Conservation (phyloP, 2,888 invertebrate genomes). For the Cryptocheilus praepositus region DNA sequence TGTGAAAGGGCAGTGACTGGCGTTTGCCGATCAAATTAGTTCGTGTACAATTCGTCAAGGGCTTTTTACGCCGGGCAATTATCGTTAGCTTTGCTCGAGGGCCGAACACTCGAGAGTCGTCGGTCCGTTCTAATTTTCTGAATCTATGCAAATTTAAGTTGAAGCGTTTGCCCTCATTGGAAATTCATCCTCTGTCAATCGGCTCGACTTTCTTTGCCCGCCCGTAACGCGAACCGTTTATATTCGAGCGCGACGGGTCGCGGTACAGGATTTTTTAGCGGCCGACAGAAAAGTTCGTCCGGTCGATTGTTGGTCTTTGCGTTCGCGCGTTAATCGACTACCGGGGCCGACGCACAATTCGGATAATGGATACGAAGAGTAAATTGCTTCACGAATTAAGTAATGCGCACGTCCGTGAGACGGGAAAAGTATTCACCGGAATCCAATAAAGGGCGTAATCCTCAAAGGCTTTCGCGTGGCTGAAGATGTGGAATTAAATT, state of each 20-base stretch:
- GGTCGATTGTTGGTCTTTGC: too few species aligned
- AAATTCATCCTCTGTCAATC: too few species aligned
- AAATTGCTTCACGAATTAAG: constrained; percentile 3
- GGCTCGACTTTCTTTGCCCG: too few species aligned
- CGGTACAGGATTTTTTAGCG: too few species aligned
- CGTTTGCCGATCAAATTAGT: constrained; percentile 17
- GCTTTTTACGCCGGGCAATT: constrained; percentile 10
- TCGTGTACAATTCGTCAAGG: constrained; percentile 12
- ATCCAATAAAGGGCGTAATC: constrained; percentile 6
- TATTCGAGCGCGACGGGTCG: too few species aligned
- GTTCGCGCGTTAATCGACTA: too few species aligned
- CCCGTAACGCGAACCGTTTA: too few species aligned
- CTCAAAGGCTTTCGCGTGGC: constrained; percentile 5
- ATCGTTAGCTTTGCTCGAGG: background rate
- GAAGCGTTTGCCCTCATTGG: too few species aligned
- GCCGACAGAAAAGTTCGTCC: too few species aligned
- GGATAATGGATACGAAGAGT: background rate
- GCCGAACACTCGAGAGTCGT: background rate
- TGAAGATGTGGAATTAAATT: constrained; percentile 8
- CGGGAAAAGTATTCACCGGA: background rate
- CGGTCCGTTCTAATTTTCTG: background rate
- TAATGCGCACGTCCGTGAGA: background rate
- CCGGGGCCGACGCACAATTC: background rate
- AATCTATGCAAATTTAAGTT: too few species aligned
- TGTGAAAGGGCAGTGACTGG: background rate